phyloP scores from a whole-genome alignment of 2,888 invertebrate species.

The Frankliniella intonsa region DNA sequence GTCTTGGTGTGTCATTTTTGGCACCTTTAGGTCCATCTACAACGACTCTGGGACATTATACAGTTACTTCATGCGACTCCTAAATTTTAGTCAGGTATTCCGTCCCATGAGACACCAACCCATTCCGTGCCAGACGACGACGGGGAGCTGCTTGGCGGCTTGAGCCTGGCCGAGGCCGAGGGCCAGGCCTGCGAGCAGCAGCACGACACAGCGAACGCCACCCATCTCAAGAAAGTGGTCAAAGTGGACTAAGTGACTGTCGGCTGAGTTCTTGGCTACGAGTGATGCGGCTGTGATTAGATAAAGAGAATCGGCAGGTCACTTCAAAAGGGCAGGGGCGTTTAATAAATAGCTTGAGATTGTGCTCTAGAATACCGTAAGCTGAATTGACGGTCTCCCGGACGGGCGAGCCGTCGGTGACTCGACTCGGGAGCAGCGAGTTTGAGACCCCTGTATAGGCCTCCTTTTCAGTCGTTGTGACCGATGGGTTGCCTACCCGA shows the following conservation, averaged over 20 bases:
- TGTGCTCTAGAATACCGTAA: too few relatives aligned
- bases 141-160: background rate
- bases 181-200: background rate
- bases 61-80: background rate
- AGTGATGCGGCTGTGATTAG: background rate
- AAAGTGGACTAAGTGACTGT: background rate
- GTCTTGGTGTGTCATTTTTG: too few relatives aligned
- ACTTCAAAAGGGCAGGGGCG: too few relatives aligned
- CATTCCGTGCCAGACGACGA: slow-evolving; percentile 5
- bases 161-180: background rate
- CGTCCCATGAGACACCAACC: background rate
- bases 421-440: too few relatives aligned
- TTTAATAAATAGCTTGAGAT: too few relatives aligned
- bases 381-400: too few relatives aligned
- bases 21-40: background rate
- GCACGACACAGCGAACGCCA: background rate
- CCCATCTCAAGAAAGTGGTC: background rate
- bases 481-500: background rate
- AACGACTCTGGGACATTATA: background rate
- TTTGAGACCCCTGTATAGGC: too few relatives aligned
- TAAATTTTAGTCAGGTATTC: background rate
- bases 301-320: background rate
- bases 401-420: too few relatives aligned
- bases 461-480: background rate
- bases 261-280: background rate